Conservation (phyloP, 2,113 vertebrate genomes). For the Isurus oxyrinchus region DNA sequence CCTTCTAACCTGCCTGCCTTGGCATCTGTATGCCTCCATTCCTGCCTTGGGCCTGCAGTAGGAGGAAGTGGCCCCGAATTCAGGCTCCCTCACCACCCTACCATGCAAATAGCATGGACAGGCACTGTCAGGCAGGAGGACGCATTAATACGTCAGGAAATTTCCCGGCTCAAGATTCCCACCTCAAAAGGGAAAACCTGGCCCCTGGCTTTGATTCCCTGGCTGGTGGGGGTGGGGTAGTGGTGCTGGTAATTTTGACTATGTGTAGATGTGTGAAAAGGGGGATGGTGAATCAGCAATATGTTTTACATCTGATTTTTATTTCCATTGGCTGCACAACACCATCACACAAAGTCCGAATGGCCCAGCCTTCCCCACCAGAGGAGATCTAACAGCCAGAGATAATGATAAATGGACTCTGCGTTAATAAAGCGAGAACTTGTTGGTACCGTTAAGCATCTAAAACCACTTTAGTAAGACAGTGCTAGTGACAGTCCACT, state of each 20-base stretch:
- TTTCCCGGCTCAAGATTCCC: background rate
- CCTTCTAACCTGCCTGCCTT: too few relatives aligned
- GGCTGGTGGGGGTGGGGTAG: background rate
- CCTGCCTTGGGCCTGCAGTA: too few relatives aligned
- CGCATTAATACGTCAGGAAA: background rate
- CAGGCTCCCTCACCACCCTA: too few relatives aligned
- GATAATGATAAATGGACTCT: background rate
- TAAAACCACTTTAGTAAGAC: background rate
- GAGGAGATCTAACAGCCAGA: background rate
- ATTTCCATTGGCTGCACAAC: background rate
- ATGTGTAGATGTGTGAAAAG: background rate
- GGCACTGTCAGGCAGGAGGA: background rate
- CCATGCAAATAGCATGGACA: too few relatives aligned
- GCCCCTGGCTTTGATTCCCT: background rate
- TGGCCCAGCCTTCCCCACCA: background rate
- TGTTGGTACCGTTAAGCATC: background rate
- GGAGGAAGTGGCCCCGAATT: too few relatives aligned
- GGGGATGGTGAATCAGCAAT: background rate
- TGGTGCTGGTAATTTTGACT: background rate
- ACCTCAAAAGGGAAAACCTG: background rate
- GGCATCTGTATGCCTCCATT: too few relatives aligned
- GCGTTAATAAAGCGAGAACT: background rate
- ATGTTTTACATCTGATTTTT: background rate
- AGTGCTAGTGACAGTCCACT: background rate
- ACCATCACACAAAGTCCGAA: background rate